phyloP scores from a whole-genome alignment of 2,797 vertebrate genomes.

The Pterois miles region DNA sequence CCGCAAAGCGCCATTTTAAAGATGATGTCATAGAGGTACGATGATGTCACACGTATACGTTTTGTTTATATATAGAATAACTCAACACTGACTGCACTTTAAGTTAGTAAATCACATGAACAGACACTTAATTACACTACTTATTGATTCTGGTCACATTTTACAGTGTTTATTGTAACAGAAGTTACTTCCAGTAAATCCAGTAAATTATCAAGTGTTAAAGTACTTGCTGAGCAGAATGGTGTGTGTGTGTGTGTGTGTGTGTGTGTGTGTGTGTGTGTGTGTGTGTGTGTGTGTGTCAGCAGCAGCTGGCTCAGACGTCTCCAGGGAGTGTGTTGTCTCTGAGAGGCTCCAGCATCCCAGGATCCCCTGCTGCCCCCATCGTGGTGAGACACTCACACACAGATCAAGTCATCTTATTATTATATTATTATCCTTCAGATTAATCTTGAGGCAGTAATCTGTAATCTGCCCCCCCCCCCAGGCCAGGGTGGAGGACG shows the following conservation, averaged over 20 bases:
- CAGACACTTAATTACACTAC: too few relatives aligned
- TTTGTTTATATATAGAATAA: too few relatives aligned
- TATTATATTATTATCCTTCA: constrained; percentile 4
- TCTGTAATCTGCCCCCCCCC: constrained; percentile 17
- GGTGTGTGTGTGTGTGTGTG: constrained; percentile 38
- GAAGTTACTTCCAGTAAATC: too few relatives aligned
- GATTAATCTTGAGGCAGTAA: constrained; percentile 34
- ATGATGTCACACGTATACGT: too few relatives aligned
- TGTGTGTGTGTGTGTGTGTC: constrained; percentile 46
- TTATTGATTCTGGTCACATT: too few relatives aligned
- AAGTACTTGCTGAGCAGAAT: too few relatives aligned
- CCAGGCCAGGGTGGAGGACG: constrained; percentile 92
- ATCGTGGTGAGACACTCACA: constrained; percentile 86
- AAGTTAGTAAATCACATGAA: too few relatives aligned
- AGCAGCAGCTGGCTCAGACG: constrained; percentile 86
- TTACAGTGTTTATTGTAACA: too few relatives aligned
- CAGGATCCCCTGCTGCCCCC: constrained; percentile 88
- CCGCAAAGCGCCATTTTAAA: too few relatives aligned
- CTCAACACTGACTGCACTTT: too few relatives aligned
- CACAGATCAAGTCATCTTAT: not conserved
- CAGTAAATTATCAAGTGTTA: too few relatives aligned
- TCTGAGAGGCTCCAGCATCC: constrained; percentile 84
- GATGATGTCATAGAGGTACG: too few relatives aligned
- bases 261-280: constrained; percentile 42
- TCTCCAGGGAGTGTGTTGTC: constrained; percentile 93